Conservation (phyloP, 2,113 vertebrate genomes). For the Xyliphius kryptos region DNA sequence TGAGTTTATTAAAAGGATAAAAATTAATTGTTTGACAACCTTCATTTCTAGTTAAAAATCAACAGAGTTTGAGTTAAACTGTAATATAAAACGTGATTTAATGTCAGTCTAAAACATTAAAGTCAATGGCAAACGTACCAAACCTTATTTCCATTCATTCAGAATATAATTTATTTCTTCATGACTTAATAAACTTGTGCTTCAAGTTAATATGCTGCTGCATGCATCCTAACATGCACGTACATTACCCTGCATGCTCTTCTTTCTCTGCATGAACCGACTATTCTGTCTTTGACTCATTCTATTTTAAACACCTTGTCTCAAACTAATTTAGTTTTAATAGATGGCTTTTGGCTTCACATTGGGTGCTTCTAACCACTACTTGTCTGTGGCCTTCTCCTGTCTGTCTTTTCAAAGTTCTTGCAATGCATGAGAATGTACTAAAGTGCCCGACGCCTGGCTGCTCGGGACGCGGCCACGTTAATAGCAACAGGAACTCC, state of each 20-base stretch:
- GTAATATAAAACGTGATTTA: too few relatives aligned
- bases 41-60: too few relatives aligned
- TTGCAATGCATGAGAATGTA: conserved; percentile 99
- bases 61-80: too few relatives aligned
- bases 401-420: conserved; percentile 88
- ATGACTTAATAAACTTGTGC: not conserved
- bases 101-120: too few relatives aligned
- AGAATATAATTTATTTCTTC: too few relatives aligned
- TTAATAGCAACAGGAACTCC: conserved; percentile 99
- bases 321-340: conserved; percentile 23
- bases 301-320: conserved; percentile 5
- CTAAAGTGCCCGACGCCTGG: conserved; percentile 99
- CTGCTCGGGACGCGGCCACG: conserved; percentile 98
- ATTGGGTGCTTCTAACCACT: conserved; percentile 62
- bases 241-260: conserved; percentile 14
- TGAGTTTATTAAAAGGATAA: too few relatives aligned
- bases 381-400: conserved; percentile 68
- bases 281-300: conserved; percentile 7
- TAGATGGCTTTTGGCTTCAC: conserved; percentile 30
- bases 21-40: too few relatives aligned
- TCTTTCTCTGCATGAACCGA: conserved; percentile 21
- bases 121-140: too few relatives aligned
- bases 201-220: not conserved
- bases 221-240: conserved; percentile 27
- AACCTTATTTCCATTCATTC: too few relatives aligned